Conservation (phyloP, 2,888 invertebrate species). For the Leuctra nigra region DNA sequence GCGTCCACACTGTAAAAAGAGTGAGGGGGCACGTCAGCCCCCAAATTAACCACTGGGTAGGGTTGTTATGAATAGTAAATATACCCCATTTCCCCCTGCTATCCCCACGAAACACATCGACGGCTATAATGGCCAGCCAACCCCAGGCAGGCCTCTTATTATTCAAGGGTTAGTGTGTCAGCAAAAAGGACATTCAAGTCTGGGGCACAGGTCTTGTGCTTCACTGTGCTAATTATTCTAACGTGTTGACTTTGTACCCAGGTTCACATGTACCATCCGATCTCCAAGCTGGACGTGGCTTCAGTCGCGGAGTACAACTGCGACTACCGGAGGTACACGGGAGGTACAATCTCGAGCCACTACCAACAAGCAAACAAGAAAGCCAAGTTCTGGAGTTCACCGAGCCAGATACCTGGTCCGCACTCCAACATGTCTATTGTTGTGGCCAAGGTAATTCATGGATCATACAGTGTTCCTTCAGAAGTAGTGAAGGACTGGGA, state of each 20-base stretch:
- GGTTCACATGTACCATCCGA: slow-evolving; percentile 10
- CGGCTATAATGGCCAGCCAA: too few species aligned
- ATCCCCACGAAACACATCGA: too few species aligned
- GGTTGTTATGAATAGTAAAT: too few species aligned
- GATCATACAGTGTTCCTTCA: background rate
- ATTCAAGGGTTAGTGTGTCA: too few species aligned
- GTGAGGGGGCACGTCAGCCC: too few species aligned
- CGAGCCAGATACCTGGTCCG: background rate
- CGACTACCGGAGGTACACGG: slow-evolving; percentile 18
- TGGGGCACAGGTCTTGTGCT: background rate
- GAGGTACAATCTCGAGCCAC: too few species aligned
- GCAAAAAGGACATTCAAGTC: too few species aligned
- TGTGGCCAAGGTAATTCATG: background rate
- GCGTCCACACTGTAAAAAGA: too few species aligned
- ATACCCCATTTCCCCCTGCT: too few species aligned
- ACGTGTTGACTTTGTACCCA: background rate
- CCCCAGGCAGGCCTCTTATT: too few species aligned
- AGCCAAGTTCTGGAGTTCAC: background rate
- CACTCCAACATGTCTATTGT: background rate
- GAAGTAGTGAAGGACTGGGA: slow-evolving; percentile 3
- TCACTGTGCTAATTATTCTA: background rate
- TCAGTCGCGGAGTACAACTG: slow-evolving; percentile 19
- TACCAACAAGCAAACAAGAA: background rate
- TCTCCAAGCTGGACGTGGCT: background rate
- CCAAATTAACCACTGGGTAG: too few species aligned